A percentile compares a stretch with the other conserved stretches of the same genome.
phyloP scores from a whole-genome alignment of 2,888 invertebrate species.

The Malthinus flaveolus region DNA sequence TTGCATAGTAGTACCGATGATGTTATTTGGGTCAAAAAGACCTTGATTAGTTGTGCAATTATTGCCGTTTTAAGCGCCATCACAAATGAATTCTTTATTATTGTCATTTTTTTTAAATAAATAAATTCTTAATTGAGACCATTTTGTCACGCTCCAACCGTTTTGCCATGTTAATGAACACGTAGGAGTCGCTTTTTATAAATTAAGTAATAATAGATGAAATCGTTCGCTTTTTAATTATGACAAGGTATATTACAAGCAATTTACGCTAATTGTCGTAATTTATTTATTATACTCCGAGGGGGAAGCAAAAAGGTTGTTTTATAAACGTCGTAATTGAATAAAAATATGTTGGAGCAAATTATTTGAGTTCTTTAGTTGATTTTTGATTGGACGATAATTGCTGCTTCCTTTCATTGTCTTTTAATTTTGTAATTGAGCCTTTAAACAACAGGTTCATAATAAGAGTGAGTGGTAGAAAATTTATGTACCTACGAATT shows the following conservation, averaged over 20 bases:
- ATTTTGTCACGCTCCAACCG: conserved; percentile 27
- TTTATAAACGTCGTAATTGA: no score
- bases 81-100: neutral
- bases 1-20: conserved; percentile 19
- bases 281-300: conserved; percentile 5
- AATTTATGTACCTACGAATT: no score
- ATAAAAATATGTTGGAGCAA: no score
- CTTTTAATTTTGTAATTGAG: no score
- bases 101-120: conserved; percentile 12
- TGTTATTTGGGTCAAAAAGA: conserved; percentile 28
- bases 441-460: no score
- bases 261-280: conserved; percentile 15
- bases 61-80: conserved; percentile 21
- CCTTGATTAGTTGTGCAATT: conserved; percentile 25
- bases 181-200: conserved; percentile 22
- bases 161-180: conserved; percentile 14
- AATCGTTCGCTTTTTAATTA: conserved; percentile 22
- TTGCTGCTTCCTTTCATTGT: no score
- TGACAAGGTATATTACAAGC: conserved; percentile 7
- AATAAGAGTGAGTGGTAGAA: no score
- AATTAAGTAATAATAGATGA: conserved; percentile 16
- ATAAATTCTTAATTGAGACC: conserved; percentile 21
- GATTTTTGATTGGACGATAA: no score
- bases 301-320: no score
- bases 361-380: no score